These are phyloP conservation scores for Poecilia velifera DNA, from an alignment of 2,797 vertebrate genomes.

Conservation along the genomic window DNA sequence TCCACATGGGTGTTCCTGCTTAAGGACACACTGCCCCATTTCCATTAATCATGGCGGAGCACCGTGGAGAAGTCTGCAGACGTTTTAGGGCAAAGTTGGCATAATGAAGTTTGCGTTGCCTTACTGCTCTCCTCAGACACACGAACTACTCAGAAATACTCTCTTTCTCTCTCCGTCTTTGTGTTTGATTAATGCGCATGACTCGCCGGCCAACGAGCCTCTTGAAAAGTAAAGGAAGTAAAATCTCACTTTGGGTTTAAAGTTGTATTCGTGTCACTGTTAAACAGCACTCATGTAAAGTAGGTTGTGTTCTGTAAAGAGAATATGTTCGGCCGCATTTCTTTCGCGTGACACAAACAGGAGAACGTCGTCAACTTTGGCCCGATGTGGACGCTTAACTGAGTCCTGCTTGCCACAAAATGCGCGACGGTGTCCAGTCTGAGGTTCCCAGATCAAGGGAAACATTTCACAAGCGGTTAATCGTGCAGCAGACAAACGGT, in stretches of 20 bases:
- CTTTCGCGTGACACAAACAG: not conserved
- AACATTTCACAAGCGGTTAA: not conserved
- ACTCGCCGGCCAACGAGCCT: not conserved
- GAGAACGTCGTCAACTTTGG: not conserved
- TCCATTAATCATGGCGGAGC: not conserved
- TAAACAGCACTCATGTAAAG: not conserved
- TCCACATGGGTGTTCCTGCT: not conserved
- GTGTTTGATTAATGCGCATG: conserved; percentile 3
- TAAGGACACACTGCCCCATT: not conserved
- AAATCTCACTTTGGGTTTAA: not conserved
- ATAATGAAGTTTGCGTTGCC: not conserved
- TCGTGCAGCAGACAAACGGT: not conserved
- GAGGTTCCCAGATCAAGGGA: not conserved
- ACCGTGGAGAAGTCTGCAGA: not conserved
- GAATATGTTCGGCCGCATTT: not conserved
- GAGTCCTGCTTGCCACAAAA: not conserved
- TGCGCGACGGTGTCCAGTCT: not conserved
- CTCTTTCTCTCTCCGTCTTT: not conserved
- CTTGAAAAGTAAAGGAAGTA: not conserved
- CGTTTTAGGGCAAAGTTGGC: conserved; percentile 1
- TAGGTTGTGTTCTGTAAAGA: not conserved
- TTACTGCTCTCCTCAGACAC: not conserved
- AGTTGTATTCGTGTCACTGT: not conserved
- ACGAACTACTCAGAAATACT: not conserved
- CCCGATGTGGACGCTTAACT: too few relatives aligned